phyloP scores from a whole-genome alignment of 1,140 invertebrate species.

The Zeugodacus cucurbitae region DNA sequence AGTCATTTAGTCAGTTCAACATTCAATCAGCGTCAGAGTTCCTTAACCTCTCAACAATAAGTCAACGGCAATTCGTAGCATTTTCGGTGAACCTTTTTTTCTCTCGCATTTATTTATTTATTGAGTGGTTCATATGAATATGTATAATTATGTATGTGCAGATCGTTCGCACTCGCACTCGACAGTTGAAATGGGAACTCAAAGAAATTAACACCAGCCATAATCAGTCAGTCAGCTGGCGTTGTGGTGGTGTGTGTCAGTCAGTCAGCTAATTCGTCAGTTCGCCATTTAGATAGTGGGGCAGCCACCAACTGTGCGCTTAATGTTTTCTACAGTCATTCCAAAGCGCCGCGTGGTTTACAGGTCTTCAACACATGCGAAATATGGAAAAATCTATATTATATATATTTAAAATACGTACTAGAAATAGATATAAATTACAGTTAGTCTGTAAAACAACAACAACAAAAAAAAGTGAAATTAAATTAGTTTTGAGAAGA shows the following conservation, averaged over 20 bases:
- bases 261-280: background rate
- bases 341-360: background rate
- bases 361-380: background rate
- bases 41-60: constrained; percentile 36
- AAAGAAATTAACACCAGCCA: constrained; percentile 29
- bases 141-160: background rate
- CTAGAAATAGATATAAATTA: background rate
- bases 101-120: background rate
- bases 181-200: constrained; percentile 32
- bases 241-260: background rate
- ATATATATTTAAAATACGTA: background rate
- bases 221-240: constrained; percentile 24
- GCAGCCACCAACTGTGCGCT: constrained; percentile 16
- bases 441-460: background rate
- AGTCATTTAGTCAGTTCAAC: background rate
- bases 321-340: background rate
- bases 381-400: background rate
- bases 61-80: background rate
- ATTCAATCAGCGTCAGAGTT: constrained; percentile 32
- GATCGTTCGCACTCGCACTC: background rate
- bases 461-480: background rate
- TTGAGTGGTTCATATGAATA: background rate
- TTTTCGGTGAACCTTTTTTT: constrained; percentile 1
- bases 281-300: background rate
- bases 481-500: background rate